These are phyloP conservation scores for Mormyrus proboscirostris DNA, from an alignment of 2,797 vertebrate genomes.

Conservation along the genomic window DNA sequence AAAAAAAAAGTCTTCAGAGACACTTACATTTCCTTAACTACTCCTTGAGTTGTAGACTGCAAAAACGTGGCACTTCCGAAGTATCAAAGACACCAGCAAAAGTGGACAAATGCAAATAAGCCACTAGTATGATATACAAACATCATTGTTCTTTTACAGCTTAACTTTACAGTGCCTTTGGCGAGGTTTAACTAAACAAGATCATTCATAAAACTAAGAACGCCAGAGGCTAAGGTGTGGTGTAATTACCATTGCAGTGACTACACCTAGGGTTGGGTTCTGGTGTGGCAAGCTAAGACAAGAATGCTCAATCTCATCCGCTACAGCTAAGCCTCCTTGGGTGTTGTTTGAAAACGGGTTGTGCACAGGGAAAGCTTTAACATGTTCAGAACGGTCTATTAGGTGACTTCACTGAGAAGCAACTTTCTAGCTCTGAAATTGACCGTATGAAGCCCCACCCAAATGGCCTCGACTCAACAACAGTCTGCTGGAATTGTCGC, in stretches of 20 bases:
- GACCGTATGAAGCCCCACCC: background rate
- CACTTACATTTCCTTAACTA: background rate
- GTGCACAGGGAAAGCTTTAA: slow-evolving; percentile 12
- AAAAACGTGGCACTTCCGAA: background rate
- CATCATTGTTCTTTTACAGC: background rate
- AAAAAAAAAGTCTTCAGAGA: background rate
- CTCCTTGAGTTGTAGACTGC: background rate
- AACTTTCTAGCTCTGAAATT: background rate
- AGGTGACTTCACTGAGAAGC: slow-evolving; percentile 18
- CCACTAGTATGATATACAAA: background rate
- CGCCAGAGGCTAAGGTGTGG: slow-evolving; percentile 20
- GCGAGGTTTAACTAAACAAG: slow-evolving; percentile 18
- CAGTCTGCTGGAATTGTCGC: slow-evolving; percentile 7
- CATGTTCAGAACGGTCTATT: slow-evolving; percentile 13
- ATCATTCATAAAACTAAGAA: slow-evolving; percentile 39
- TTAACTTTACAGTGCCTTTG: background rate
- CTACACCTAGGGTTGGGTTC: background rate
- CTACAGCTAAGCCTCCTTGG: slow-evolving; percentile 13
- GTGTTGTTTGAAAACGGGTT: slow-evolving; percentile 9
- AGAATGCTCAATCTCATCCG: background rate
- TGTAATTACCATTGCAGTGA: background rate
- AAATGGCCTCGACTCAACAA: background rate
- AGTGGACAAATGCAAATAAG: background rate
- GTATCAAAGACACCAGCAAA: background rate
- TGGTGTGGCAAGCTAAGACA: slow-evolving; percentile 6